Base-by-base conservation (phyloP, 2,797 vertebrate genomes). In the Stomatorhinus walkeri region DNA sequence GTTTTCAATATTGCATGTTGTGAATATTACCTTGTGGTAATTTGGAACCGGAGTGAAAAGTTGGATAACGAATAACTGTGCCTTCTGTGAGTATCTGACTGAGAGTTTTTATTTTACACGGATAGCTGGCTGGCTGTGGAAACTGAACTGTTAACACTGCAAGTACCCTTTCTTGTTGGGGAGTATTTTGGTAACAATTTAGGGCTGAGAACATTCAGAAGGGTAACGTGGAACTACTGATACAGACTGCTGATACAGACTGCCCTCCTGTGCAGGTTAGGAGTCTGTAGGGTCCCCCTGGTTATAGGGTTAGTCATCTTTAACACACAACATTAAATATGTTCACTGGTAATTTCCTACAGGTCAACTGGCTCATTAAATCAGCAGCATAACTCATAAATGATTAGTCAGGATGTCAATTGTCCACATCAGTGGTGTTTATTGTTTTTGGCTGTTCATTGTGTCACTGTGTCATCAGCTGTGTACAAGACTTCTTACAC, bases 71-170 rank as follows among this genome's bases (percentile, higher is more conserved):
- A 28, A 52, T 52, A 52, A 54, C 48, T 54, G 22, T 85, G 22
- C 36, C 79, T 89, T 22, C 87, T 40, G 16, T 87, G 59, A 88
- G 85, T 64, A 76, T 36, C 56, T 52, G 86, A n/a, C 83, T 19
- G 49, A 22, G 9, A 24, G 22, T 85, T 28, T 16, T 54, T 85
- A 6, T 85, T 54, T 85, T 10, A 85, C 49, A 85, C 12, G 0
- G 49, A 51, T 6, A 6, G 83, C 83, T 24, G 48, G 46, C 83
- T 85, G 89, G 12, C 89, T 24, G 54, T 84, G 59, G 24, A 76
- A n/a, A 46, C 19, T 81, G 14, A 79, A 79, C 72, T 19, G 40
- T 43, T 81, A 43, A 81, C 40, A 43, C 32, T 79, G 2, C 3
- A 81, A 81, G 40, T n/a, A 46, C 7, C 6, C 46, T 19, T 81